Conservation (phyloP, 2,797 vertebrate genomes). For the Phyllotis vaccarum region DNA sequence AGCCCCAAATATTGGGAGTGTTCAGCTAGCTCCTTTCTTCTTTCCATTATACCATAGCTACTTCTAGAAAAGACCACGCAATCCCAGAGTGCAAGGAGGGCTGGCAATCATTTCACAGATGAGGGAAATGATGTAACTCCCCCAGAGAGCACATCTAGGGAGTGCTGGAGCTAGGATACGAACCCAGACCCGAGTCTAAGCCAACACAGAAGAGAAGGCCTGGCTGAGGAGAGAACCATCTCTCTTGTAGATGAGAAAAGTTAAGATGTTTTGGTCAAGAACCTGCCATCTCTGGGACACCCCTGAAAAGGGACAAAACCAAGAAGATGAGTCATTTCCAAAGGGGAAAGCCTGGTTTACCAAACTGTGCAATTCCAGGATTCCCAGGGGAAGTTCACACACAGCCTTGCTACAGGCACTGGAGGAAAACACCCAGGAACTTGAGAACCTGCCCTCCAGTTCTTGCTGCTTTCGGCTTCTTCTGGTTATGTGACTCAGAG, state of each 20-base stretch:
- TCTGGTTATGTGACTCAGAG: not conserved
- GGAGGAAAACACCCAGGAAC: conserved; percentile 29
- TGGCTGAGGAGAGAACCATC: not conserved
- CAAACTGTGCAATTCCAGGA: not conserved
- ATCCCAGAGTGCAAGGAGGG: not conserved
- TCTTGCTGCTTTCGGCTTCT: not conserved
- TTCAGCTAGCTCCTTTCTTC: not conserved
- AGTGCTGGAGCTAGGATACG: not conserved
- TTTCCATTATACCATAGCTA: not conserved
- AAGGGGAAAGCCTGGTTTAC: not conserved
- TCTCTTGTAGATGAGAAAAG: conserved; percentile 28
- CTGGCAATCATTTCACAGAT: not conserved
- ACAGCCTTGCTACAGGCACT: not conserved
- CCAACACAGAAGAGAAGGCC: not conserved
- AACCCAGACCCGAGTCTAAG: not conserved
- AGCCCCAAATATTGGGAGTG: not conserved
- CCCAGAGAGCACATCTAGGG: not conserved
- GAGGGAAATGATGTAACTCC: conserved; percentile 2
- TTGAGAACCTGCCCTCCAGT: not conserved
- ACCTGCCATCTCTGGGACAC: not conserved
- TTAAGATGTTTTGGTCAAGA: not conserved
- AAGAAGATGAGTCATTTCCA: not conserved
- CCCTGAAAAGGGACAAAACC: not conserved
- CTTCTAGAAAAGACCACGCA: not conserved
- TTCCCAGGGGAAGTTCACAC: not conserved